Evolutionary conservation across 1,140 invertebrate genomes (phyloP).

Genomic region (Heliothis virescens): DNA sequence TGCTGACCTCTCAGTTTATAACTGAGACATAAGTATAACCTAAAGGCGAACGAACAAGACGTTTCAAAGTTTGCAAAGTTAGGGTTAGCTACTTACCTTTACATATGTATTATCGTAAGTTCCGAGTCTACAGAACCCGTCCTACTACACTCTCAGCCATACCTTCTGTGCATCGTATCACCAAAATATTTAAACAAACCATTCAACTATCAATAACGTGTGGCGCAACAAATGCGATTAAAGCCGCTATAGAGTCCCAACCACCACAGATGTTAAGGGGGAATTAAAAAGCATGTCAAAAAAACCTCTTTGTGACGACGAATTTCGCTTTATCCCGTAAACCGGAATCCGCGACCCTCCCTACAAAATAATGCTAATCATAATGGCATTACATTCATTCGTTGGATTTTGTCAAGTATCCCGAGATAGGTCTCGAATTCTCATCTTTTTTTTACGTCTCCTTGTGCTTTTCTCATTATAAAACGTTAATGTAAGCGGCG

Average conservation of each 20-base stretch:
- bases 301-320: slow-evolving; percentile 77
- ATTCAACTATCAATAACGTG: slow-evolving; percentile 80
- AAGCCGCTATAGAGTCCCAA: slow-evolving; percentile 63
- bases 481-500: slow-evolving; percentile 70
- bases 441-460: slow-evolving; percentile 70
- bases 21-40: not conserved
- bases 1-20: not conserved
- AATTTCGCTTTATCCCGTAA: slow-evolving; percentile 82
- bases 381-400: slow-evolving; percentile 85
- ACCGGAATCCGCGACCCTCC: slow-evolving; percentile 80
- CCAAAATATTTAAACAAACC: slow-evolving; percentile 82
- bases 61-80: not conserved
- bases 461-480: slow-evolving; percentile 70
- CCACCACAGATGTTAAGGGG: slow-evolving; percentile 78
- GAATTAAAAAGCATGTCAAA: slow-evolving; percentile 71
- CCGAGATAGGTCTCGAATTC: slow-evolving; percentile 67
- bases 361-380: slow-evolving; percentile 82
- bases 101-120: not conserved
- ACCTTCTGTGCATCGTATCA: slow-evolving; percentile 30
- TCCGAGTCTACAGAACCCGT: slow-evolving; percentile 9
- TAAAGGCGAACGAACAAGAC: not conserved
- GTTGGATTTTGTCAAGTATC: slow-evolving; percentile 80
- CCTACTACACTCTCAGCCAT: not conserved
- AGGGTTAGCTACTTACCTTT: not conserved
- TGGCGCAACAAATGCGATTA: slow-evolving; percentile 84